These are phyloP conservation scores for Epicampocera succincta DNA, from an alignment of 2,888 invertebrate species.

Conservation along the genomic window DNA sequence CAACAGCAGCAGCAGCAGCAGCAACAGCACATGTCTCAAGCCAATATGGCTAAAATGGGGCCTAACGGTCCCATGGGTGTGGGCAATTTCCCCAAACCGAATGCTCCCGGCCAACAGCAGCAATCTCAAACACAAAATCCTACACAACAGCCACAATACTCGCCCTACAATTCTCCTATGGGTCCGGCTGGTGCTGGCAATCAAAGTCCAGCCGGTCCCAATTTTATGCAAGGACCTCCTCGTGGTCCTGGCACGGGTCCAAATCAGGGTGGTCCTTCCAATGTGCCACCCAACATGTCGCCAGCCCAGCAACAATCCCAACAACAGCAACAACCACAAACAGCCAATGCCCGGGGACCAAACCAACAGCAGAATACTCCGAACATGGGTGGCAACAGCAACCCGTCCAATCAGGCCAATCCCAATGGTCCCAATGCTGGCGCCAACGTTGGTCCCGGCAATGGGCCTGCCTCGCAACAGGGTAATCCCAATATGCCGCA, in stretches of 20 bases:
- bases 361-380: slow-evolving; percentile 67
- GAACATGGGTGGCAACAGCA: slow-evolving; percentile 71
- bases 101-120: slow-evolving; percentile 75
- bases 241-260: slow-evolving; percentile 71
- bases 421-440: slow-evolving; percentile 75
- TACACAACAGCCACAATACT: slow-evolving; percentile 84
- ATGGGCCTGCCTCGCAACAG: slow-evolving; percentile 70
- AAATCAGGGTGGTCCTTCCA: slow-evolving; percentile 67
- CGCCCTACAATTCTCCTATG: slow-evolving; percentile 86
- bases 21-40: slow-evolving; percentile 72
- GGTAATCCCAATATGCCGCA: slow-evolving; percentile 71
- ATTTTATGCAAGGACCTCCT: slow-evolving; percentile 80
- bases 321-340: slow-evolving; percentile 71
- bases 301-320: slow-evolving; percentile 71
- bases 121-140: slow-evolving; percentile 72
- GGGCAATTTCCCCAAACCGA: slow-evolving; percentile 75
- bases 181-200: slow-evolving; percentile 82
- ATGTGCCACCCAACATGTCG: slow-evolving; percentile 73
- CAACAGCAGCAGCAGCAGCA: slow-evolving; percentile 76
- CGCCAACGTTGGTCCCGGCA: slow-evolving; percentile 73
- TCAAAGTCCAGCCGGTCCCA: slow-evolving; percentile 75
- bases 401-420: slow-evolving; percentile 74
- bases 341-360: slow-evolving; percentile 69
- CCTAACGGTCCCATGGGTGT: slow-evolving; percentile 72
- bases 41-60: slow-evolving; percentile 77